A percentile compares a stretch with the other conserved stretches of the same genome.
phyloP scores from a whole-genome alignment of 2,113 vertebrate species.

The Rhea americana region DNA sequence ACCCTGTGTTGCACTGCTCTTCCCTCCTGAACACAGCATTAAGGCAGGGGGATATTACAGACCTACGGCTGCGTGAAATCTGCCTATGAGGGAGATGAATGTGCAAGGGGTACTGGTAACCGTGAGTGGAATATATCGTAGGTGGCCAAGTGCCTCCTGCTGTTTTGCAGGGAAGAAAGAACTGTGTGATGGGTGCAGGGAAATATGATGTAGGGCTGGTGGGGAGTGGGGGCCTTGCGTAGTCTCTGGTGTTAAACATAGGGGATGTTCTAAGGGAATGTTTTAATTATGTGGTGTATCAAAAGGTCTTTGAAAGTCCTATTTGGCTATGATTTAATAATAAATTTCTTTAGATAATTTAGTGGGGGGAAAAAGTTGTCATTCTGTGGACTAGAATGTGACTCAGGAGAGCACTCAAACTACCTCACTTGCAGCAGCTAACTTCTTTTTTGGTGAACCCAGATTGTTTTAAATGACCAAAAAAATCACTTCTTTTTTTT shows the following conservation, averaged over 20 bases:
- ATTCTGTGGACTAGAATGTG: neutral
- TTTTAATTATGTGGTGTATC: neutral
- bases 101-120: fast-evolving
- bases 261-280: neutral
- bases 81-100: fast-evolving
- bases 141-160: neutral
- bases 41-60: neutral
- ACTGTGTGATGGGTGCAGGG: neutral
- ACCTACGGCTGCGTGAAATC: neutral
- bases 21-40: too few relatives aligned
- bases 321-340: neutral
- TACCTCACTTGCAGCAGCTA: neutral
- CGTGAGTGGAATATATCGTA: fast-evolving
- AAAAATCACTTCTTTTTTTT: neutral
- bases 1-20: fast-evolving
- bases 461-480: neutral
- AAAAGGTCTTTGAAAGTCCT: neutral
- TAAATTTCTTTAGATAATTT: neutral
- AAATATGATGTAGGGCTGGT: neutral
- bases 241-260: neutral
- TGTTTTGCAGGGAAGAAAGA: neutral
- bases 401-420: neutral
- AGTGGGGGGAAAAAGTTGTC: neutral
- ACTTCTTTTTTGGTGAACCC: neutral
- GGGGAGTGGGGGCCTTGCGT: neutral